phyloP scores from a whole-genome alignment of 2,888 invertebrate species.

The Dilophus febrilis region DNA sequence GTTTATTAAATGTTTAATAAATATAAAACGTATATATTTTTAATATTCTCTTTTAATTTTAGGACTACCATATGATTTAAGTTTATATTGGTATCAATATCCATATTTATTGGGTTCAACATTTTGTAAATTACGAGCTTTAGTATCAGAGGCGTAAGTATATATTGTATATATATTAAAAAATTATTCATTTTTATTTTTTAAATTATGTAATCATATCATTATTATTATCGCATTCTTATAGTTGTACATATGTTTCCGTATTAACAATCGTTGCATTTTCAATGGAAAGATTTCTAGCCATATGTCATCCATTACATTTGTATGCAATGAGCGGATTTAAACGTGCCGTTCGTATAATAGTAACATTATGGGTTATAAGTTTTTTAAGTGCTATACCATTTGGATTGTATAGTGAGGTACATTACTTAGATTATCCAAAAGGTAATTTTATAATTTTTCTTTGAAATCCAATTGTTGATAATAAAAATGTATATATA shows the following conservation, averaged over 20 bases:
- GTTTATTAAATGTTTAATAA: too few species aligned
- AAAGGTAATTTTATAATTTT: too few species aligned
- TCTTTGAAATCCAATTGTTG: too few species aligned
- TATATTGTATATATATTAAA: background rate
- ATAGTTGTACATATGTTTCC: slow-evolving; percentile 75
- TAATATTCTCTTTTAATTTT: too few species aligned
- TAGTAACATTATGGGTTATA: slow-evolving; percentile 57
- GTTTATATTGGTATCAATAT: slow-evolving; percentile 75
- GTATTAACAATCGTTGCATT: slow-evolving; percentile 84
- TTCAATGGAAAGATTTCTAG: slow-evolving; percentile 77
- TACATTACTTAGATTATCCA: slow-evolving; percentile 59
- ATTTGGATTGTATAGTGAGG: slow-evolving; percentile 55
- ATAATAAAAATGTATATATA: too few species aligned
- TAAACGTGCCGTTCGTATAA: slow-evolving; percentile 62
- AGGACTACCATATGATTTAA: slow-evolving; percentile 71
- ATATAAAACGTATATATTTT: too few species aligned
- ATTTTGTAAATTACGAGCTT: slow-evolving; percentile 66
- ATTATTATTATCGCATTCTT: slow-evolving; percentile 14
- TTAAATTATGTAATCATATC: background rate
- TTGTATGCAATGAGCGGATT: slow-evolving; percentile 69
- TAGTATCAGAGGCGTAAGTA: slow-evolving; percentile 74
- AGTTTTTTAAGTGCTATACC: slow-evolving; percentile 60
- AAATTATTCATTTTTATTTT: background rate
- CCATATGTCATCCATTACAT: slow-evolving; percentile 77
- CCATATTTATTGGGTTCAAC: slow-evolving; percentile 64